A percentile compares a stretch with the other conserved stretches of the same genome.
phyloP scores from a whole-genome alignment of 2,113 vertebrate genomes.

The Festucalex cinctus region DNA sequence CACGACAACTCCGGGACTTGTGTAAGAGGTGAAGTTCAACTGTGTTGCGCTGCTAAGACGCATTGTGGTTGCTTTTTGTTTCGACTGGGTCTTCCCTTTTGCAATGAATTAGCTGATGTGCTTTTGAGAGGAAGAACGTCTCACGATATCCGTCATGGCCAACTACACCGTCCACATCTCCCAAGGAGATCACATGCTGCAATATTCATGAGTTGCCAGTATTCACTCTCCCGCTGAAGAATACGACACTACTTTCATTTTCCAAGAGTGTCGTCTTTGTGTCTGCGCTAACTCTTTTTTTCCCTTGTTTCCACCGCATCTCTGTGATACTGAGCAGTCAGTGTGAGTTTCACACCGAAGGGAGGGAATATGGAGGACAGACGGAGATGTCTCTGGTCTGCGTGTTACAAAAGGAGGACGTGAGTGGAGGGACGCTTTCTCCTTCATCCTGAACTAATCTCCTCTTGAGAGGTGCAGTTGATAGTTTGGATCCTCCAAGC shows the following conservation, averaged over 20 bases:
- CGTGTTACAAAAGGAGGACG: constrained; percentile 30
- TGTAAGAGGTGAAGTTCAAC: constrained; percentile 24
- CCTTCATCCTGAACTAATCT: constrained; percentile 65
- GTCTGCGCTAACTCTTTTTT: constrained; percentile 46
- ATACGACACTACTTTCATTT: constrained; percentile 34
- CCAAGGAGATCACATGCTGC: constrained; percentile 58
- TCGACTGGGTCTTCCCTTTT: constrained; percentile 38
- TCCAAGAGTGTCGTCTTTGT: constrained; percentile 57
- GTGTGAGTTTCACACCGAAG: constrained; percentile 45
- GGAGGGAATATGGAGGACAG: constrained; percentile 27
- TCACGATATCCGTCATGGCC: constrained; percentile 32
- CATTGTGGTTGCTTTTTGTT: constrained; percentile 35
- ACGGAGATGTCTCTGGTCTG: constrained; percentile 41
- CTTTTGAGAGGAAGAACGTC: constrained; percentile 34
- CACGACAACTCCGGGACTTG: constrained; percentile 67
- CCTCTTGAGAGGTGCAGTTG: constrained; percentile 57
- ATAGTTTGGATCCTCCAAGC: constrained; percentile 57
- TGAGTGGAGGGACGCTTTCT: constrained; percentile 36
- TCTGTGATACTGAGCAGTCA: constrained; percentile 52
- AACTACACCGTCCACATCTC: constrained; percentile 42
- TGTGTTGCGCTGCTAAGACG: constrained; percentile 6
- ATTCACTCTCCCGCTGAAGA: constrained; percentile 36
- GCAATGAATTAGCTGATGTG: constrained; percentile 50
- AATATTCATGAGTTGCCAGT: constrained; percentile 69
- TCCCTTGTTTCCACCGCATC: constrained; percentile 17